A percentile compares a stretch with the other conserved stretches of the same genome.
These are phyloP conservation scores for Phrynosoma platyrhinos DNA, from an alignment of 2,113 vertebrate species.

Conservation along the genomic window DNA sequence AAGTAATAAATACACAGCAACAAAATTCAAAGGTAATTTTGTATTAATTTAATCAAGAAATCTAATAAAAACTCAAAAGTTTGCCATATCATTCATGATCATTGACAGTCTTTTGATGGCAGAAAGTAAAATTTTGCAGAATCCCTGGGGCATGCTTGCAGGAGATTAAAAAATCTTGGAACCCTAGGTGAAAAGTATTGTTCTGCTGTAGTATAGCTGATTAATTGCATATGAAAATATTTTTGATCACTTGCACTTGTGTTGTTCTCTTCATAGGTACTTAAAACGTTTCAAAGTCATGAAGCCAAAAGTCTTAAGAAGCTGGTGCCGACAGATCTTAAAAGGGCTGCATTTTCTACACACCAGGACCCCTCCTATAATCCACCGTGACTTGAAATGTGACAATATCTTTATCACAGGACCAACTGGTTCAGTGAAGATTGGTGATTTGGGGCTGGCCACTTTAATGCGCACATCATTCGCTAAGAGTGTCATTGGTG, in stretches of 20 bases:
- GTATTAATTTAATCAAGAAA: background rate
- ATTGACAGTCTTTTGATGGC: background rate
- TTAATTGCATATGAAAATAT: background rate
- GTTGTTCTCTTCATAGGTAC: conserved; percentile 80
- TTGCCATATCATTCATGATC: background rate
- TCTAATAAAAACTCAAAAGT: background rate
- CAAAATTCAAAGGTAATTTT: background rate
- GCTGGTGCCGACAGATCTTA: conserved; percentile 95
- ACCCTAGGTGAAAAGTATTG: background rate
- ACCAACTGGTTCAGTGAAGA: conserved; percentile 95
- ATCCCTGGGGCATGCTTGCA: background rate
- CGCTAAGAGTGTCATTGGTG: conserved; percentile 97
- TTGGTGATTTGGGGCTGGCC: conserved; percentile 93
- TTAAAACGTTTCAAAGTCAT: conserved; percentile 97
- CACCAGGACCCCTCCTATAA: conserved; percentile 93
- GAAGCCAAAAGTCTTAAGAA: conserved; percentile 96
- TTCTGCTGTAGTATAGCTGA: background rate
- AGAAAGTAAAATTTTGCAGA: background rate
- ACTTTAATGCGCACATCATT: conserved; percentile 96
- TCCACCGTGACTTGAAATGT: conserved; percentile 95
- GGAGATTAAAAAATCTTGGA: background rate
- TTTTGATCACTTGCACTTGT: background rate
- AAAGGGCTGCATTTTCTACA: conserved; percentile 96
- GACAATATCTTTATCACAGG: conserved; percentile 99
- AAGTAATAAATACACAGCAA: background rate